Conservation (phyloP, 1,140 invertebrate genomes). For the Hyphantria cunea region DNA sequence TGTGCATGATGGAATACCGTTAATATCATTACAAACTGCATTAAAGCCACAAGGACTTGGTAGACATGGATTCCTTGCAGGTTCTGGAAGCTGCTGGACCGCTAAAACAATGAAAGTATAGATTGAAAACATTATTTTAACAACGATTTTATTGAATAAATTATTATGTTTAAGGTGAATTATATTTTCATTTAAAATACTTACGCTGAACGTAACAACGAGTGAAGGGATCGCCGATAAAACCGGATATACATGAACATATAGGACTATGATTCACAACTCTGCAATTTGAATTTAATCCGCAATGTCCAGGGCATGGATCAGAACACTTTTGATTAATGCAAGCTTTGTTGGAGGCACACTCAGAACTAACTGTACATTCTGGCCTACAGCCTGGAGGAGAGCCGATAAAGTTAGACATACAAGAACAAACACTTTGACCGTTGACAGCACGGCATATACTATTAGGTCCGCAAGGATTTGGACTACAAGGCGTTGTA, state of each 20-base stretch:
- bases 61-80: conserved; percentile 77
- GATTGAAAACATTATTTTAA: too few species aligned
- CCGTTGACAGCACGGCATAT: conserved; percentile 85
- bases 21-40: conserved; percentile 84
- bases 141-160: too few species aligned
- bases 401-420: conserved; percentile 87
- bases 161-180: too few species aligned
- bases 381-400: conserved; percentile 88
- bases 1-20: conserved; percentile 83
- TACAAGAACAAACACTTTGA: conserved; percentile 87
- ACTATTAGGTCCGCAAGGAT: conserved; percentile 89
- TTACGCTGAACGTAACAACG: conserved; percentile 81
- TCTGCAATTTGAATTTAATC: conserved; percentile 88
- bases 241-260: conserved; percentile 79
- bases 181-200: conserved; percentile 34
- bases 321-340: conserved; percentile 85
- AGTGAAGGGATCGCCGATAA: conserved; percentile 83
- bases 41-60: conserved; percentile 87
- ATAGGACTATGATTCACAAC: conserved; percentile 88
- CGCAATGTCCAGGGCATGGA: conserved; percentile 88
- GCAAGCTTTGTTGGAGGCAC: conserved; percentile 85
- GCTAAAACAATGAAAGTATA: conserved; percentile 57
- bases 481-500: conserved; percentile 83
- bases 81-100: conserved; percentile 63
- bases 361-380: conserved; percentile 88